phyloP scores from a whole-genome alignment of 2,113 vertebrate genomes.

The Calyptommatus sinebrachiatus region DNA sequence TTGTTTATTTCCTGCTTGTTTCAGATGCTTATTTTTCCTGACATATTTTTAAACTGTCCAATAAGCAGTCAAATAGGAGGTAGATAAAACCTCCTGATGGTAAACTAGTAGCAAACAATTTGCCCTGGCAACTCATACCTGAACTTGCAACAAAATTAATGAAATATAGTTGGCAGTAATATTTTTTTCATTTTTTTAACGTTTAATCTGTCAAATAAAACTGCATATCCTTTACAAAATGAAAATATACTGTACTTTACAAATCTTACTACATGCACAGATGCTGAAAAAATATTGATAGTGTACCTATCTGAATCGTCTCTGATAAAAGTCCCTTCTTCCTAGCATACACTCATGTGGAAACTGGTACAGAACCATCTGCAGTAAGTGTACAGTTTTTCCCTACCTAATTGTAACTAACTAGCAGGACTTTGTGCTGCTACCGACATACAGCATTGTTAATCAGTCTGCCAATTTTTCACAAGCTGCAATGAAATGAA shows the following conservation, averaged over 20 bases:
- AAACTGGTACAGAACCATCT: background rate
- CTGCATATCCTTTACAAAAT: background rate
- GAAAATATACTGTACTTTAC: background rate
- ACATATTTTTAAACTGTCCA: no score
- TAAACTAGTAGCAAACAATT: background rate
- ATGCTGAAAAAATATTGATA: background rate
- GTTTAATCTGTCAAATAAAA: background rate
- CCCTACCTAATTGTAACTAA: background rate
- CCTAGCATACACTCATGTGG: background rate
- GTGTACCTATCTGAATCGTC: background rate
- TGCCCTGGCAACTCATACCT: background rate
- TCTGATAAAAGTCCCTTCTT: background rate
- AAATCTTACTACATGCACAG: background rate
- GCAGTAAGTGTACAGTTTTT: background rate
- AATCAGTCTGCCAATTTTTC: no score
- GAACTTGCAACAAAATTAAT: background rate
- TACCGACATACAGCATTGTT: no score
- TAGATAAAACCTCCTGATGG: background rate
- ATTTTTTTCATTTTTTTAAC: background rate
- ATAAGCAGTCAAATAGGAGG: background rate
- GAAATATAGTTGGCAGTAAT: background rate
- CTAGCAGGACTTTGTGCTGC: no score
- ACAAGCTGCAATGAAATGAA: background rate
- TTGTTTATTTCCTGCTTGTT: background rate
- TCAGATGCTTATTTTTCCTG: background rate